Evolutionary conservation across 1,140 invertebrate genomes (phyloP), one percentile per base, ranked within the genome.

Genomic region (Bombus affinis): DNA sequence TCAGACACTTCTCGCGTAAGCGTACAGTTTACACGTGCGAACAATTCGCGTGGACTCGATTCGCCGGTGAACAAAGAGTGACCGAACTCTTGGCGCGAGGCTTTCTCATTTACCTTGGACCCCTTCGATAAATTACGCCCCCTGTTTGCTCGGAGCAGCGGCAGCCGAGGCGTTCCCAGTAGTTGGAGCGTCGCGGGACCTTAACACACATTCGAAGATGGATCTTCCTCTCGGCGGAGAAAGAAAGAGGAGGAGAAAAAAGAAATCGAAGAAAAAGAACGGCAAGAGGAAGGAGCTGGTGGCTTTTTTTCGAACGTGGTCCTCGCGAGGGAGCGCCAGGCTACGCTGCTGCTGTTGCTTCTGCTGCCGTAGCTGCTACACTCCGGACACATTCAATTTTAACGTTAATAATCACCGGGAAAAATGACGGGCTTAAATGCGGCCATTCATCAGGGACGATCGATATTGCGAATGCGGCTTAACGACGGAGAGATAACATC

Each of bases 401-500:
- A 85, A 87, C 87, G 89, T 93, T 92, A 92, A 92, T 93, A 92
- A 93, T 92, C 87, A 78, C 74, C 75, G 68, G 81, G 78, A 93
- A 92, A 92, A 93, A 92, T 91, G 91, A 90, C 86, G 85, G 81
- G 53, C 77, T 89, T 91, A 91, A 92, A 91, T 78, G 82, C 65
- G 73, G 79, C 87, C 90, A 93, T 93, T 93, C 91, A 93, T 93
- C 92, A 93, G 86, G 28, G 42, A 78, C 90, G 90, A 91, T 91
- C 93, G 92, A 93, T 93, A 93, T 92, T 92, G 90, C 92, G 91
- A 91, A 93, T 92, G 86, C 90, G 79, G 85, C 86, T 93, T 93
- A 93, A 93, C 92, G 91, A 91, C 88, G 88, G 78, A 86, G 86
- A 90, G 92, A 93, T 93, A 93, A 70, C 87, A 93, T 93, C 92